phyloP scores from a whole-genome alignment of 2,888 invertebrate genomes.

The Sinohyriopsis cumingii region DNA sequence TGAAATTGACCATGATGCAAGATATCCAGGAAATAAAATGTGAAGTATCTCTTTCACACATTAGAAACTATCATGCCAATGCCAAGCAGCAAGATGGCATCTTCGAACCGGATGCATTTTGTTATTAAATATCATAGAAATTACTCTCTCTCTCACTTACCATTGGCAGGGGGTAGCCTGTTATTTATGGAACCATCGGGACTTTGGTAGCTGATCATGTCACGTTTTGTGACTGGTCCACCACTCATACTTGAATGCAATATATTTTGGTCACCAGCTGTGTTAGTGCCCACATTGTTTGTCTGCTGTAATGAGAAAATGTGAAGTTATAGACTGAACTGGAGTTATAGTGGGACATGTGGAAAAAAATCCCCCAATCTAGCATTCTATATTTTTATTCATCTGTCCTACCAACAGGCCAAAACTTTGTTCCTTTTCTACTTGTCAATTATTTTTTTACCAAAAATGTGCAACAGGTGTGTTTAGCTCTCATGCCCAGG shows the following conservation, averaged over 20 bases:
- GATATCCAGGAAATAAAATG: too few relatives aligned
- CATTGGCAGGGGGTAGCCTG: constrained; percentile 60
- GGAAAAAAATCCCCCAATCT: too few relatives aligned
- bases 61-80: too few relatives aligned
- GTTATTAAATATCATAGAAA: too few relatives aligned
- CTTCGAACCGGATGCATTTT: background rate
- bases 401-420: background rate
- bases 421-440: too few relatives aligned
- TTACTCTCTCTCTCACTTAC: constrained; percentile 30
- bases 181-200: constrained; percentile 63
- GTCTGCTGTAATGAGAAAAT: constrained; percentile 37
- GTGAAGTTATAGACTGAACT: background rate
- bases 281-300: constrained; percentile 59
- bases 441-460: too few relatives aligned
- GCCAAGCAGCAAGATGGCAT: too few relatives aligned
- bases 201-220: constrained; percentile 66
- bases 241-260: constrained; percentile 15
- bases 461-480: too few relatives aligned
- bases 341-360: background rate
- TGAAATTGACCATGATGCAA: too few relatives aligned
- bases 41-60: too few relatives aligned
- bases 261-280: constrained; percentile 39
- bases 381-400: background rate
- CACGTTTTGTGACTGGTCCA: constrained; percentile 53
- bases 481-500: too few relatives aligned